Percentiles rank a stretch among this genome's conserved stretches.
Conservation (phyloP, 2,888 invertebrate genomes). For the Tetheella fluctuosa region DNA sequence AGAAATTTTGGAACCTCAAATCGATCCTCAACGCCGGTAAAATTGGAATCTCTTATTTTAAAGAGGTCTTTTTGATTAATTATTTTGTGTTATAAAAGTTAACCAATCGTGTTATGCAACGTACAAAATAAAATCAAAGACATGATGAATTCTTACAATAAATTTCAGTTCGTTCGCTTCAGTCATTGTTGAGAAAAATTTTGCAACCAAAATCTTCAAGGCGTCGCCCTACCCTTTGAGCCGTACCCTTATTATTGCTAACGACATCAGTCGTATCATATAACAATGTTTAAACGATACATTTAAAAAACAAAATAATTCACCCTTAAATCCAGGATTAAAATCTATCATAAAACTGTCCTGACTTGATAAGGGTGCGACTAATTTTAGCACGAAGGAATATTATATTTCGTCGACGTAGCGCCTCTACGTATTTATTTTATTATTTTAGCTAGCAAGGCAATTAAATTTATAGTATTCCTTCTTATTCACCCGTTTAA, state of each 20-base stretch:
- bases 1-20: too few species aligned
- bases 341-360: slow-evolving; percentile 28
- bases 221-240: neutral
- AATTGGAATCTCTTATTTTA: too few species aligned
- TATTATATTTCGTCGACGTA: neutral
- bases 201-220: too few species aligned
- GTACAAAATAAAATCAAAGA: too few species aligned
- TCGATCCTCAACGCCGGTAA: too few species aligned
- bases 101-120: too few species aligned
- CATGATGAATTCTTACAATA: too few species aligned
- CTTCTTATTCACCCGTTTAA: neutral
- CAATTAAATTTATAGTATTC: neutral
- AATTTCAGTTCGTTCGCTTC: too few species aligned
- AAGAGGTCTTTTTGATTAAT: too few species aligned
- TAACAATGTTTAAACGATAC: neutral
- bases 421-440: slow-evolving; percentile 2
- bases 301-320: slow-evolving; percentile 12
- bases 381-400: slow-evolving; percentile 19
- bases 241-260: neutral
- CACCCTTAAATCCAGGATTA: slow-evolving; percentile 18
- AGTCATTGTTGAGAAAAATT: too few species aligned
- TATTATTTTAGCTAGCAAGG: slow-evolving; percentile 3
- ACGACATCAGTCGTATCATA: neutral
- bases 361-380: slow-evolving; percentile 31
- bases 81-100: too few species aligned